These are phyloP conservation scores for Tarsius wallacei DNA, from an alignment of 2,797 vertebrate species.

Conservation along the genomic window DNA sequence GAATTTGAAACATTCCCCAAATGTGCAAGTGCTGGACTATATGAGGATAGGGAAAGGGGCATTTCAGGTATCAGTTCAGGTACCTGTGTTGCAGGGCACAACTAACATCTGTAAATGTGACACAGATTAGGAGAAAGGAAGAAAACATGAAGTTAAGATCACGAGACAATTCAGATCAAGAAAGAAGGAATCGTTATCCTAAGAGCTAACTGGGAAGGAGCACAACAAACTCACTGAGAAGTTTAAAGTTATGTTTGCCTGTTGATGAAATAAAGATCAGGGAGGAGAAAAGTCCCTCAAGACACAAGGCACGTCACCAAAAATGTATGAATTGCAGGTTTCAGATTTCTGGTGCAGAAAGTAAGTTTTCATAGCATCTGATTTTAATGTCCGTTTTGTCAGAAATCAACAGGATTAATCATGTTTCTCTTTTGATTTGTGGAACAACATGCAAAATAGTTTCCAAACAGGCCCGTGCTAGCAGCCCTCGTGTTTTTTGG, in stretches of 20 bases:
- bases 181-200: not conserved
- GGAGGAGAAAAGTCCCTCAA: not conserved
- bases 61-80: conserved; percentile 52
- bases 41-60: not conserved
- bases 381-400: conserved; percentile 37
- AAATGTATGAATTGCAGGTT: not conserved
- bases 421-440: not conserved
- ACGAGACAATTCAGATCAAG: not conserved
- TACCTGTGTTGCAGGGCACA: not conserved
- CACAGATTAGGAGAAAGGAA: not conserved
- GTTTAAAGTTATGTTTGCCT: conserved; percentile 11
- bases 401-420: not conserved
- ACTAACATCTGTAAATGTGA: not conserved
- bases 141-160: not conserved
- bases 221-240: not conserved
- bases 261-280: conserved; percentile 21
- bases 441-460: too few relatives aligned
- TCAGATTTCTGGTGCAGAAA: not conserved
- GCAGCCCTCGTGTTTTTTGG: not conserved
- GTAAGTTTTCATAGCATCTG: not conserved
- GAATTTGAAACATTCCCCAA: not conserved
- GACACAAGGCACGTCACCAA: not conserved
- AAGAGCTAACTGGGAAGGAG: not conserved
- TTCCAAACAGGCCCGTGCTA: not conserved
- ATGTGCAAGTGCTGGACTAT: not conserved